These are phyloP conservation scores for Thymelicus sylvestris DNA, from an alignment of 2,888 invertebrate species.

Conservation along the genomic window DNA sequence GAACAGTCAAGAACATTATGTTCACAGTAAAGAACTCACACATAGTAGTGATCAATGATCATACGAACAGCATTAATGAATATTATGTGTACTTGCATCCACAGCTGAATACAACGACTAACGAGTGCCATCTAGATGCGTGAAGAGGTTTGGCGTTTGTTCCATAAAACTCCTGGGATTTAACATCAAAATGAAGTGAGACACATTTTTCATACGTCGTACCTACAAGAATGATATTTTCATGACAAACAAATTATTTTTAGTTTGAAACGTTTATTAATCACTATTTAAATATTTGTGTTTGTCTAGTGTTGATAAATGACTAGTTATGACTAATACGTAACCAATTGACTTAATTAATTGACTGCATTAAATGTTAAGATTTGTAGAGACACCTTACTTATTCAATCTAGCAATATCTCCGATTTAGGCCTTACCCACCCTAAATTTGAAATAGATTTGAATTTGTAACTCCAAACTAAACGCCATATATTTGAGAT, in stretches of 20 bases:
- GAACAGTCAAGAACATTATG: slow-evolving; percentile 43
- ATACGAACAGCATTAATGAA: slow-evolving; percentile 71
- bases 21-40: slow-evolving; percentile 54
- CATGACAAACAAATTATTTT: not conserved
- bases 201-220: slow-evolving; percentile 12
- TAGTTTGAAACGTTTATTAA: too few relatives aligned
- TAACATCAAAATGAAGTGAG: slow-evolving; percentile 26
- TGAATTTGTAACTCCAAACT: too few relatives aligned
- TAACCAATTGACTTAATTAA: too few relatives aligned
- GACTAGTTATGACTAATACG: too few relatives aligned
- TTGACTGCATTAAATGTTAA: too few relatives aligned
- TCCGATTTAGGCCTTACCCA: too few relatives aligned
- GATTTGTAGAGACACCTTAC: too few relatives aligned
- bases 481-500: too few relatives aligned
- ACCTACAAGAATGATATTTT: not conserved
- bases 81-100: slow-evolving; percentile 69
- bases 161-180: slow-evolving; percentile 18
- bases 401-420: too few relatives aligned
- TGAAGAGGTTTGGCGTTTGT: slow-evolving; percentile 30
- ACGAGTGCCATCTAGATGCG: slow-evolving; percentile 52
- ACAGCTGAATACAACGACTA: slow-evolving; percentile 46
- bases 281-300: too few relatives aligned
- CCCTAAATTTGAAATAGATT: too few relatives aligned
- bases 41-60: slow-evolving; percentile 15
- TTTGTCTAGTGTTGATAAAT: too few relatives aligned